phyloP scores from a whole-genome alignment of 2,797 vertebrate genomes.

The Microctenopoma lineatum region DNA sequence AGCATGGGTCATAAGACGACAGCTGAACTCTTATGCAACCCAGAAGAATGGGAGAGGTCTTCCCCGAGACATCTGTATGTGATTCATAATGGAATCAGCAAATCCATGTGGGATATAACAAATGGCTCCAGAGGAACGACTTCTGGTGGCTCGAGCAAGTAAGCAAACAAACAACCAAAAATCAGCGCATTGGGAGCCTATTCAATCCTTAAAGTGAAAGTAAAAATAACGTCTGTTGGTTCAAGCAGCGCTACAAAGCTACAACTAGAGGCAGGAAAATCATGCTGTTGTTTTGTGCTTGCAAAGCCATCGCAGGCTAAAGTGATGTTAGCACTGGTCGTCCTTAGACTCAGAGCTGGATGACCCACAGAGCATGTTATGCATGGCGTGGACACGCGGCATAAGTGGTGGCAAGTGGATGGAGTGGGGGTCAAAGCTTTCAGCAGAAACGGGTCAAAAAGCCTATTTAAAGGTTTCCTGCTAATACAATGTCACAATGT shows the following conservation, averaged over 20 bases:
- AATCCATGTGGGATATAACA: constrained; percentile 18
- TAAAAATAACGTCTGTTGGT: not conserved
- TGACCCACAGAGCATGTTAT: constrained; percentile 39
- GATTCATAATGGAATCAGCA: constrained; percentile 50
- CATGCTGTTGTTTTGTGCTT: not conserved
- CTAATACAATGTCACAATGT: constrained; percentile 10
- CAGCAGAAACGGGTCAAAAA: constrained; percentile 45
- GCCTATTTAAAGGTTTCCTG: constrained; percentile 51
- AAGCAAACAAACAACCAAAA: constrained; percentile 14
- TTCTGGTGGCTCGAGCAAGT: constrained; percentile 18
- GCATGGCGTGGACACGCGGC: constrained; percentile 27
- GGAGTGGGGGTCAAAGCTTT: constrained; percentile 35
- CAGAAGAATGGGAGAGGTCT: constrained; percentile 75
- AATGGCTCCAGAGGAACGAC: constrained; percentile 7
- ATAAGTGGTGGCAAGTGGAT: constrained; percentile 10
- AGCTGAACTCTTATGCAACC: constrained; percentile 68
- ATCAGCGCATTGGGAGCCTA: not conserved
- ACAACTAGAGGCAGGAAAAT: not conserved
- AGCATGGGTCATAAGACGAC: constrained; percentile 58
- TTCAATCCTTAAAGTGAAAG: not conserved
- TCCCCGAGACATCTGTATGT: constrained; percentile 85
- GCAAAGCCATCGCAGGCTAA: constrained; percentile 1
- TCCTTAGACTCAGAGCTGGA: constrained; percentile 12
- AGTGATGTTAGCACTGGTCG: constrained; percentile 13
- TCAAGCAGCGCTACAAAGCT: not conserved